phyloP scores from a whole-genome alignment of 2,888 invertebrate genomes.

The Noctua fimbriata region DNA sequence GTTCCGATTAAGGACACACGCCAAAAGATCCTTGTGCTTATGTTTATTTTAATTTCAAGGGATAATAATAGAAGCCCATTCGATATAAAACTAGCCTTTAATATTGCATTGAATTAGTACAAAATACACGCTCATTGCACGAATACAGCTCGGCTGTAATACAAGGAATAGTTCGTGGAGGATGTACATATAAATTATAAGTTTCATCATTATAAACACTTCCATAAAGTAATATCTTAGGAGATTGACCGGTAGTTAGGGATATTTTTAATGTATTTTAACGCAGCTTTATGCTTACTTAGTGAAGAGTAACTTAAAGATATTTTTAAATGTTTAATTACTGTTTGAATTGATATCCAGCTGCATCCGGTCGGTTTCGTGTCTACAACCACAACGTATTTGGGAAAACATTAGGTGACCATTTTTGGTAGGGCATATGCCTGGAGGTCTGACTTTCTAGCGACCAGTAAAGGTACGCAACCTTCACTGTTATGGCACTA shows the following conservation, averaged over 20 bases:
- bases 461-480: neutral
- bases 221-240: constrained; percentile 28
- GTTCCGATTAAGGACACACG: neutral
- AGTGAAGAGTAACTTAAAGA: neutral
- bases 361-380: neutral
- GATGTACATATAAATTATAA: constrained; percentile 26
- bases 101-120: constrained; percentile 67
- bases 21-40: neutral
- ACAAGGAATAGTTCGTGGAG: neutral
- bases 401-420: neutral
- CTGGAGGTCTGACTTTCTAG: neutral
- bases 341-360: neutral
- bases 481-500: constrained; percentile 8
- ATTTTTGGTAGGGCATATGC: neutral
- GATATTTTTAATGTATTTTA: constrained; percentile 2
- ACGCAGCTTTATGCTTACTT: constrained; percentile 13
- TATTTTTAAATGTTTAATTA: neutral
- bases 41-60: neutral
- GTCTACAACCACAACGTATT: neutral
- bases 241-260: neutral
- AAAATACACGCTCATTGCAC: constrained; percentile 55
- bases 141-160: constrained; percentile 52
- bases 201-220: constrained; percentile 24
- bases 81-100: constrained; percentile 67
- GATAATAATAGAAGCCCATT: constrained; percentile 15